phyloP scores from a whole-genome alignment of 2,797 vertebrate genomes.

The Antennarius maculatus region DNA sequence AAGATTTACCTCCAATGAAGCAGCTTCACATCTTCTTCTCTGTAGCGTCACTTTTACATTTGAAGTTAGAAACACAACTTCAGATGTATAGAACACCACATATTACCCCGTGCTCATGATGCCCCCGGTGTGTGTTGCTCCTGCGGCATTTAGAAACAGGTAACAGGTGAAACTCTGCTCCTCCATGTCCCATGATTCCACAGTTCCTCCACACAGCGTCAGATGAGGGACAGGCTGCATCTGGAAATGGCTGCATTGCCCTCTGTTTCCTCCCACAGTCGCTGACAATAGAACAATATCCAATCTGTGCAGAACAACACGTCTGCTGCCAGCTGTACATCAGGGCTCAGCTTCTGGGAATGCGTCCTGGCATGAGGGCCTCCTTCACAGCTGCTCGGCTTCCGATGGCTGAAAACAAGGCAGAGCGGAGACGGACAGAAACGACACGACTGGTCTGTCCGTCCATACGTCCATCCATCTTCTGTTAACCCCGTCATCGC shows the following conservation, averaged over 20 bases:
- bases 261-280: slow-evolving; percentile 45
- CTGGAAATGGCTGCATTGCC: slow-evolving; percentile 38
- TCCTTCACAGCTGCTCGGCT: slow-evolving; percentile 58
- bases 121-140: slow-evolving; percentile 2
- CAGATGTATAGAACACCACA: neutral
- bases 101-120: too few relatives aligned
- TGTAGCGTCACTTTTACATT: too few relatives aligned
- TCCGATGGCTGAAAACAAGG: slow-evolving; percentile 18
- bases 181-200: slow-evolving; percentile 21
- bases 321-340: slow-evolving; percentile 58
- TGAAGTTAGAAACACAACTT: too few relatives aligned
- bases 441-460: too few relatives aligned
- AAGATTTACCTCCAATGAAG: too few relatives aligned
- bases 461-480: too few relatives aligned
- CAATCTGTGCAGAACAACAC: slow-evolving; percentile 52
- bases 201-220: slow-evolving; percentile 24
- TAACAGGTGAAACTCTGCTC: slow-evolving; percentile 10
- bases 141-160: neutral
- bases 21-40: too few relatives aligned
- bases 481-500: too few relatives aligned
- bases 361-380: slow-evolving; percentile 40
- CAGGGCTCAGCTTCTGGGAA: slow-evolving; percentile 61
- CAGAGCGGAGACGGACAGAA: neutral
- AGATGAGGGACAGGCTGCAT: slow-evolving; percentile 31
- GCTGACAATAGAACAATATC: slow-evolving; percentile 63